A percentile compares a stretch with the other conserved stretches of the same genome.
phyloP scores from a whole-genome alignment of 2,113 vertebrate genomes.

The Arothron firmamentum region DNA sequence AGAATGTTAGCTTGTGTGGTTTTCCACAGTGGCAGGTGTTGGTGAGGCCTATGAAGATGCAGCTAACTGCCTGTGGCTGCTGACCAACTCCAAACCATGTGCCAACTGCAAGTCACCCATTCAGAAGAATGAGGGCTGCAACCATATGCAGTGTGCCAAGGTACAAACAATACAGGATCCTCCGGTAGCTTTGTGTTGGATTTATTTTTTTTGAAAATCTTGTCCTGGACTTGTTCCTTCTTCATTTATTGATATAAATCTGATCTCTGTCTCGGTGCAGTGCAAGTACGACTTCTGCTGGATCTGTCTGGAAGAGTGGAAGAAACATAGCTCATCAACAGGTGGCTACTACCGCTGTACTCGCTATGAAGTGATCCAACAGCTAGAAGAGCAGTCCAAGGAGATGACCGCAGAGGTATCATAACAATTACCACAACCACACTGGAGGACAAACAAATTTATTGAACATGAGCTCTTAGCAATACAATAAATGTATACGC shows the following conservation, averaged over 20 bases:
- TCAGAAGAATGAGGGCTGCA: constrained; percentile 99
- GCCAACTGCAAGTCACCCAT: constrained; percentile 99
- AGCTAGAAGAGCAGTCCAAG: constrained; percentile 96
- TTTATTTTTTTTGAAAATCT: no score
- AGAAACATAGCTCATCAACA: constrained; percentile 96
- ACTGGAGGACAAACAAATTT: neutral
- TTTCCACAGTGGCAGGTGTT: constrained; percentile 88
- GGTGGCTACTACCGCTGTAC: constrained; percentile 98
- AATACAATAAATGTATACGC: no score
- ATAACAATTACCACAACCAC: constrained; percentile 3
- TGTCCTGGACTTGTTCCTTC: neutral
- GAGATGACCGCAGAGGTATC: constrained; percentile 97
- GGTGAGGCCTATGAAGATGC: constrained; percentile 96
- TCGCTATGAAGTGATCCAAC: constrained; percentile 96
- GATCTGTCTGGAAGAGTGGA: constrained; percentile 85
- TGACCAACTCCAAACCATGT: constrained; percentile 97
- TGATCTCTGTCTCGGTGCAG: constrained; percentile 57
- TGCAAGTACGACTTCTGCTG: constrained; percentile 99
- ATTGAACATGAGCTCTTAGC: no score
- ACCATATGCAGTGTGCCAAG: constrained; percentile 99
- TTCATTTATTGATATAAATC: neutral
- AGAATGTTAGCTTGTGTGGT: constrained; percentile 7
- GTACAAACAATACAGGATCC: constrained; percentile 52
- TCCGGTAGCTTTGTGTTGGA: no score
- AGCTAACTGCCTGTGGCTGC: constrained; percentile 97